phyloP scores from a whole-genome alignment of 53 echinoderm and acorn worm genomes.

The Patiria pectinifera region DNA sequence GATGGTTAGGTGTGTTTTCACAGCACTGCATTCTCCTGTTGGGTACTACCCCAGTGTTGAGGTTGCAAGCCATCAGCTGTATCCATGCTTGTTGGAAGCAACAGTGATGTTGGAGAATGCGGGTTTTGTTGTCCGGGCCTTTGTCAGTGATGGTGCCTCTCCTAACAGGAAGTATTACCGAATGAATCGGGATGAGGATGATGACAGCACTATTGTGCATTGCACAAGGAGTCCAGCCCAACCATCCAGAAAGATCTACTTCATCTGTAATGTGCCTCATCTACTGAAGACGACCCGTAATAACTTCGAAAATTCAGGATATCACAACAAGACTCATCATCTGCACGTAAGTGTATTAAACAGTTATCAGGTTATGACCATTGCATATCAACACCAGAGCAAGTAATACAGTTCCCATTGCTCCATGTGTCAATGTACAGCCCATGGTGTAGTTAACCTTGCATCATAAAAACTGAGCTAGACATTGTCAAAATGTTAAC shows the following conservation, averaged over 20 bases:
- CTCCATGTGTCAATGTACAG: too few species aligned
- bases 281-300: constrained; percentile 61
- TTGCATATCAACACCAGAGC: too few species aligned
- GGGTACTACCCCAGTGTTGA: constrained; percentile 43
- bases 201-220: background rate
- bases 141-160: constrained; percentile 65
- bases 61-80: constrained; percentile 35
- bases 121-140: background rate
- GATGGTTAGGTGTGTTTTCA: constrained; percentile 52
- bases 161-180: constrained; percentile 64
- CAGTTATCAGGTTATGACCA: background rate
- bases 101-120: constrained; percentile 2
- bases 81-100: background rate
- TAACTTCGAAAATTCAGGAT: constrained; percentile 51
- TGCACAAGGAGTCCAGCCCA: constrained; percentile 42
- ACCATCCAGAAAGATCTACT: constrained; percentile 50
- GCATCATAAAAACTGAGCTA: too few species aligned
- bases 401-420: too few species aligned
- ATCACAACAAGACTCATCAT: constrained; percentile 39
- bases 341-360: constrained; percentile 27
- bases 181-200: constrained; percentile 4
- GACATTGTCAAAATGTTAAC: too few species aligned
- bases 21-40: constrained; percentile 34
- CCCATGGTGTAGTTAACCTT: too few species aligned
- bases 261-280: constrained; percentile 77